Evolutionary conservation across 1,140 invertebrate species (phyloP), one percentile per base, ranked within the genome.

Genomic region (Heliconius himera): DNA sequence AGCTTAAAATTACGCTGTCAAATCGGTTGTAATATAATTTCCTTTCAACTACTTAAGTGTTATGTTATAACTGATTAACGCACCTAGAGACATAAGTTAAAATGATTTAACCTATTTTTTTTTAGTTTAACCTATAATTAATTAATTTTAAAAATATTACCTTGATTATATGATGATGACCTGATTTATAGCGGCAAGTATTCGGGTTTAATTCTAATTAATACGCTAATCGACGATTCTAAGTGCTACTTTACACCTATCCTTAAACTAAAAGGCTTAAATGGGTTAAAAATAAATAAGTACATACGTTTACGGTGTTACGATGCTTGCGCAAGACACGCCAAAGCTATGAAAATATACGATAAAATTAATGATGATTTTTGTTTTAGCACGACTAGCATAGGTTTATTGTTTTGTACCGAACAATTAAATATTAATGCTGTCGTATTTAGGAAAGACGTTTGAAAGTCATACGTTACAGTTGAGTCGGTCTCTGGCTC

Each of bases 341-440:
- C 74, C 33, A 16, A 75, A 56, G 51, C 74, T 13, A 75, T 75
- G 51, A 75, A 75, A 56, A 33, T 16, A 20, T 60, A 33, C 54
- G 20, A 75, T 75, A 75, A 75, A 75, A 75, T 60, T 75, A 75
- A 75, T 60, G 54, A 56, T 75, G 54, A 66, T 75, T 75, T 75
- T 54, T 51, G 51, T 51, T 56, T 66, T 51, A 33, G 51, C 74
- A 75, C 74, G 74, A 75, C 49, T 38, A 66, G 29, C 51, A 18
- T 73, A 49, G 41, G 29, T 75, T 75, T 75, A 75, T 75, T 38
- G 33, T 75, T 51, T 75, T 73, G 11, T 56, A 41, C 8, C 18
- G 20, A 72, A 72, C 70, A 72, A 72, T 72, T 72, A 72, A 72
- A 72, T 41, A 72, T 72, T 72, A 72, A 72, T 72, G 70, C n/a